These are phyloP conservation scores for Venustaconcha ellipsiformis DNA, from an alignment of 1,140 invertebrate species.

Conservation along the genomic window DNA sequence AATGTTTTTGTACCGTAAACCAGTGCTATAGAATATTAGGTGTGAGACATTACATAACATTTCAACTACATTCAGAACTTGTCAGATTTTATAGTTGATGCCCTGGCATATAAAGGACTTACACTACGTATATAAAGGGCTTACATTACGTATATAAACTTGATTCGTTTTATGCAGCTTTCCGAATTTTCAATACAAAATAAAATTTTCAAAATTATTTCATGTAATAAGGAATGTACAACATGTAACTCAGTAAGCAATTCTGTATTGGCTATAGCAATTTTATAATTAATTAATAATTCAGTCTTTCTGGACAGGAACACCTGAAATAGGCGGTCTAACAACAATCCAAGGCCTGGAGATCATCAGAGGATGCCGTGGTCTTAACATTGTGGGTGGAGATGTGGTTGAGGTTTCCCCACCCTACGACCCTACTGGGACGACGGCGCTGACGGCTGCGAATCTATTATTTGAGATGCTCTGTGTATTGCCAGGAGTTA, in stretches of 20 bases:
- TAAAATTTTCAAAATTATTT: too few relatives aligned
- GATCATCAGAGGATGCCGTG: constrained; percentile 59
- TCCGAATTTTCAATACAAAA: too few relatives aligned
- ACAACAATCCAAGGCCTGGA: constrained; percentile 61
- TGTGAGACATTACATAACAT: too few relatives aligned
- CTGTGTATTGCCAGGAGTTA: constrained; percentile 59
- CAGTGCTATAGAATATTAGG: too few relatives aligned
- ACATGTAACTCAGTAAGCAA: too few relatives aligned
- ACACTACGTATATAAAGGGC: not conserved
- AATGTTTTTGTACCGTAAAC: too few relatives aligned
- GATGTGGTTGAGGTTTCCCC: constrained; percentile 66
- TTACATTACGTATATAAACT: not conserved
- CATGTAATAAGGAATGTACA: too few relatives aligned
- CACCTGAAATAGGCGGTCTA: constrained; percentile 63
- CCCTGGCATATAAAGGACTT: not conserved
- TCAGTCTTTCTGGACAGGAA: constrained; percentile 40
- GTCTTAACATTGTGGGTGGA: constrained; percentile 60
- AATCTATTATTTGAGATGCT: constrained; percentile 65
- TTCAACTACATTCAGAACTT: too few relatives aligned
- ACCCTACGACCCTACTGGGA: constrained; percentile 55
- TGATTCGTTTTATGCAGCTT: too few relatives aligned
- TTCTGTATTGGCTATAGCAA: too few relatives aligned
- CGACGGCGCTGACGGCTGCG: constrained; percentile 58
- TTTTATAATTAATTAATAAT: too few relatives aligned
- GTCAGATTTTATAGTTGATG: not conserved